Evolutionary conservation across 2,113 vertebrate genomes (phyloP).

Genomic region (Anguilla japonica): DNA sequence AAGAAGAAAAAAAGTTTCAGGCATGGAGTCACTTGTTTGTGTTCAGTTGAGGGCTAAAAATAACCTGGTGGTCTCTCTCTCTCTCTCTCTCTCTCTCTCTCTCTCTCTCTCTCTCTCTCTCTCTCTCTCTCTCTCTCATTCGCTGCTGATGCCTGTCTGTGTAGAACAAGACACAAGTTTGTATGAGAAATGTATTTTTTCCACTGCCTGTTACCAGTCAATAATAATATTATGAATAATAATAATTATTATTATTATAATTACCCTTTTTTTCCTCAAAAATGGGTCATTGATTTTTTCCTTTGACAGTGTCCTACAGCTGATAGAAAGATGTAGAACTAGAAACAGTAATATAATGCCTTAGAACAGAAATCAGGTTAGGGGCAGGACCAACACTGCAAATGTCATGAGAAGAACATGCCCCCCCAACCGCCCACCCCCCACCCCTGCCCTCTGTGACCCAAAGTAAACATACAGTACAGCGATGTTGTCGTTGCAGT

Average conservation of each 20-base stretch:
- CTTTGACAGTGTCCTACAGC: slow-evolving; percentile 24
- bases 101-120: too few relatives aligned
- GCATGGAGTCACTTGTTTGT: slow-evolving; percentile 15
- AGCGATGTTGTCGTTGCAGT: slow-evolving; percentile 68
- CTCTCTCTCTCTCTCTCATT: too few relatives aligned
- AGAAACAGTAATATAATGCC: slow-evolving; percentile 35
- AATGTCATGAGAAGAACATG: slow-evolving; percentile 39
- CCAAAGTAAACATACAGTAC: slow-evolving; percentile 70
- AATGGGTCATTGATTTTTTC: too few relatives aligned
- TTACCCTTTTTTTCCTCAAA: too few relatives aligned
- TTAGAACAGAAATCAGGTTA: slow-evolving; percentile 66
- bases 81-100: not conserved
- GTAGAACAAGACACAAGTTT: not conserved
- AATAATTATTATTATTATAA: not conserved
- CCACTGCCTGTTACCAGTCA: not conserved
- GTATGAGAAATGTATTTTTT: not conserved
- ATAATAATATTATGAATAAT: not conserved
- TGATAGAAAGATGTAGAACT: slow-evolving; percentile 46
- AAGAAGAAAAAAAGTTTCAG: slow-evolving; percentile 15
- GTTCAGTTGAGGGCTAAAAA: slow-evolving; percentile 24
- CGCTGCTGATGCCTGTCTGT: not conserved
- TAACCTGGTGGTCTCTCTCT: slow-evolving; percentile 7
- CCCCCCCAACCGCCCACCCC: slow-evolving; percentile 30
- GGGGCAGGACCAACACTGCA: slow-evolving; percentile 44
- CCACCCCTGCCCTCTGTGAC: slow-evolving; percentile 33